These are phyloP conservation scores for Vanessa tameamea DNA, from an alignment of 1,140 invertebrate genomes.

Conservation along the genomic window DNA sequence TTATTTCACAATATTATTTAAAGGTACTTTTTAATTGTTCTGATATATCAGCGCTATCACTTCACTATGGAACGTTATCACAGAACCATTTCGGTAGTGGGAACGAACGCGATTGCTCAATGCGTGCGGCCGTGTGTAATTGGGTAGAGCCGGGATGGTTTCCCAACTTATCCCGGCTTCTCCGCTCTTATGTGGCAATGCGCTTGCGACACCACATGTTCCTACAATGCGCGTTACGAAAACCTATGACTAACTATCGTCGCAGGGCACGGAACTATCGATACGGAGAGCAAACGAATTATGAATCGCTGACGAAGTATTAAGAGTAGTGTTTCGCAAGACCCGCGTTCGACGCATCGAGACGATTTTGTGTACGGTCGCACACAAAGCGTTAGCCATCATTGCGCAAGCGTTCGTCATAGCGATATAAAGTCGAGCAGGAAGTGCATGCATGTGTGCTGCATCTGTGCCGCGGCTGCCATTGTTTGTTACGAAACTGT, in stretches of 20 bases:
- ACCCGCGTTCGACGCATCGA: conserved; percentile 49
- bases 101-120: conserved; percentile 51
- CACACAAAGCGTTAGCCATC: conserved; percentile 53
- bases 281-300: conserved; percentile 45
- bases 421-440: conserved; percentile 73
- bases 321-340: conserved; percentile 61
- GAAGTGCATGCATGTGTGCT: conserved; percentile 77
- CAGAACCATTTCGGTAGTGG: conserved; percentile 36
- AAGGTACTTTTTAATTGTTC: conserved; percentile 24
- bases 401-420: conserved; percentile 72
- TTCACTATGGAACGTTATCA: conserved; percentile 60
- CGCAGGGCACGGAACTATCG: conserved; percentile 51
- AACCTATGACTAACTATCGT: conserved; percentile 69
- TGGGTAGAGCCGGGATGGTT: conserved; percentile 75
- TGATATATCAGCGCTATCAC: conserved; percentile 36
- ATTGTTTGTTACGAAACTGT: conserved; percentile 78
- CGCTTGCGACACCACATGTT: conserved; percentile 74
- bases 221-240: conserved; percentile 76
- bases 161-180: conserved; percentile 77
- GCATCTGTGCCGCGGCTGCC: conserved; percentile 72
- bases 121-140: conserved; percentile 60
- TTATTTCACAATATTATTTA: conserved; percentile 41
- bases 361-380: conserved; percentile 59
- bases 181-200: conserved; percentile 65
- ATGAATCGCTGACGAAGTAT: conserved; percentile 54